Evolutionary conservation across 2,888 invertebrate genomes (phyloP), one percentile per base, ranked within the genome.

Genomic region (Heliconius erato): DNA sequence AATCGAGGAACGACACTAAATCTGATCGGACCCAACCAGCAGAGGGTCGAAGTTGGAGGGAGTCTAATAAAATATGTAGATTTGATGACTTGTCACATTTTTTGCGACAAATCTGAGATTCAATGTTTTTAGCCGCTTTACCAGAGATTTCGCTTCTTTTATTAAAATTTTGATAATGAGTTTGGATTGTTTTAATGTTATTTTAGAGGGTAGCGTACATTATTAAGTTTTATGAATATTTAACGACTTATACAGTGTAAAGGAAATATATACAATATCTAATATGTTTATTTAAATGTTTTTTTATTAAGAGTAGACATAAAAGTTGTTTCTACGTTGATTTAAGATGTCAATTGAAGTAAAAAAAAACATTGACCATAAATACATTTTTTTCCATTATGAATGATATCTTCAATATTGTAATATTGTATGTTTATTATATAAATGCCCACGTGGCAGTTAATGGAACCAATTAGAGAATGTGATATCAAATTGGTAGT

Each of bases 71-170:
- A 96, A 96, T 96, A 95, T 95, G 96, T 93, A 96, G 96, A 96
- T 96, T 95, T 95, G 95, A 96, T 95, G 95, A 96, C 95, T 95
- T 96, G 95, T 94, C 95, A 96, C 94, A 95, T 95, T 95, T 95
- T 94, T 96, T 95, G 94, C 90, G 91, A 94, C 94, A 94, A 95
- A 95, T 95, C 95, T 92, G 90, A 93, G 94, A 94, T 94, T 94
- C 94, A 93, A 94, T 94, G 94, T 94, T 95, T 94, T 93, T 91
- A 92, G 93, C 92, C 91, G 91, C 89, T 91, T 91, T 90, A 89
- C 90, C 89, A 90, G 88, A 85, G 84, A 85, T 85, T 87, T 86
- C 85, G 79, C 85, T 83, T 86, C 84, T 87, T 88, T 86, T 88
- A 67, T 78, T 76, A 76, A 76, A 78, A 78, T 78, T 44, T 90